Evolutionary conservation across 2,797 vertebrate genomes (phyloP), one percentile per base, ranked within the genome.

Genomic region (Trichosurus vulpecula): DNA sequence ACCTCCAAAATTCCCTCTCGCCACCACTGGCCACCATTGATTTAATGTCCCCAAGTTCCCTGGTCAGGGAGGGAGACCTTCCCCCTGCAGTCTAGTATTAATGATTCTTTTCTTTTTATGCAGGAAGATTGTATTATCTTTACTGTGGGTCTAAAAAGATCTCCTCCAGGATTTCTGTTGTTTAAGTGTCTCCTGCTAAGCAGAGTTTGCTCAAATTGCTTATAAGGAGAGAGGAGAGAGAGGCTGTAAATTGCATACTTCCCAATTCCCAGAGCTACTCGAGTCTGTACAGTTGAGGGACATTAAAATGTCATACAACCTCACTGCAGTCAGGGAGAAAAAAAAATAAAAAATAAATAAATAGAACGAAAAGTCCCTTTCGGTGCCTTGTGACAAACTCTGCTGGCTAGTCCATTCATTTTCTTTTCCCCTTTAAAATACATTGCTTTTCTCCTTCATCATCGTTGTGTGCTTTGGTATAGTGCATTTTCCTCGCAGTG

Each of bases 201-300:
- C 92, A 61, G 31, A 96, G 8, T 3, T 97, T 97, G 96, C 29
- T 91, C 97, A 97, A 98, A 98, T 97, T 98, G 93, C 92, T 98
- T 95, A 27, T 92, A 96, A 90, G 95, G 97, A 96, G 13, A 95
- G 93, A 97, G 95, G 91, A 97, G 25, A 97, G 25, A 97, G 94
- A 93, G 95, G 27, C 30, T 96, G n/a, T 97, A 96, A 98, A 98
- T 94, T 96, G 53, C 81, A 91, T 16, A 81, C 90, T 97, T 97
- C 57, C 89, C 95, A 97, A 97, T 95, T 98, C 96, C 94, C 94
- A 96, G 58, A 98, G 92, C 90, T 97, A 93, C 90, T 98, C 81
- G 93, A 51, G 96, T 95, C 91, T 97, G 52, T 93, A 92, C 22
- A 97, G 55, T 95, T 93, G 96, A 98, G 94, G 96, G 96, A 91